phyloP scores from a whole-genome alignment of 2,113 vertebrate genomes.

The Oriolus oriolus region DNA sequence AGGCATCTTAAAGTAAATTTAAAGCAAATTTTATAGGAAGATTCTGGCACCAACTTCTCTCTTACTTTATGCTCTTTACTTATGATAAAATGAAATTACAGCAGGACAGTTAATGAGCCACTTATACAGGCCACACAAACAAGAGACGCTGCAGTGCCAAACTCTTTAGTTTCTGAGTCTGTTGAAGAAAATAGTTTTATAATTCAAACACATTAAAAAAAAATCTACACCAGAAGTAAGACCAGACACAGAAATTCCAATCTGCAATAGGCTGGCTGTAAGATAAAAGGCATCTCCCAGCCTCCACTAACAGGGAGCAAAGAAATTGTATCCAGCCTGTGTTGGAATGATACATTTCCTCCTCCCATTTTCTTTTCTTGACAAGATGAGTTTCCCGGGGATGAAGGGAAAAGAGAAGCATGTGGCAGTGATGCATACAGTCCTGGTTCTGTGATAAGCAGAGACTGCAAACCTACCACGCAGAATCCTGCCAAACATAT shows the following conservation, averaged over 20 bases:
- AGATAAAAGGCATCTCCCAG: background rate
- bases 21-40: background rate
- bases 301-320: background rate
- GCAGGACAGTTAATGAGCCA: background rate
- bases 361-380: background rate
- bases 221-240: background rate
- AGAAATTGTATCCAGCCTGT: background rate
- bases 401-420: background rate
- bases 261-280: background rate
- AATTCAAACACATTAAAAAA: background rate
- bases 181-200: background rate
- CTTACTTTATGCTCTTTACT: background rate
- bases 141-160: background rate
- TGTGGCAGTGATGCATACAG: background rate
- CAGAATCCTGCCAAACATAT: constrained; percentile 30
- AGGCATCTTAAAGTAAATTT: background rate
- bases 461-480: background rate
- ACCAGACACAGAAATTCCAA: background rate
- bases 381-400: background rate
- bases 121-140: background rate
- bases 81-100: background rate
- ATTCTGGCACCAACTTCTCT: background rate
- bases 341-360: background rate
- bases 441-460: constrained; percentile 17
- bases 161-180: background rate